A percentile compares a stretch with the other conserved stretches of the same genome.
Evolutionary conservation across 2,113 vertebrate genomes (phyloP).

Genomic region (Pyrgilauda ruficollis): DNA sequence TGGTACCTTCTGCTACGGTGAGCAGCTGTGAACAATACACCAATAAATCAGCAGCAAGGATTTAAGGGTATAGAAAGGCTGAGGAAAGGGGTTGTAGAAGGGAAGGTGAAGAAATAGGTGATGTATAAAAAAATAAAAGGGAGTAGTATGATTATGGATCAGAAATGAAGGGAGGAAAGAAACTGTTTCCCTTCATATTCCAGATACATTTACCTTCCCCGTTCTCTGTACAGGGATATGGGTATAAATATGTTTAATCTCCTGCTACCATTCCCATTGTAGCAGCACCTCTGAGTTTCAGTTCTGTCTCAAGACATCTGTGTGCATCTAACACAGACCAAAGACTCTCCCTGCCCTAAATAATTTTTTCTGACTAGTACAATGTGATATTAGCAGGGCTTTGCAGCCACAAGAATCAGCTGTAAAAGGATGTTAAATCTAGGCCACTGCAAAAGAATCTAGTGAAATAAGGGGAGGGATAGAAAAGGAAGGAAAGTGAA

Average conservation of each 20-base stretch:
- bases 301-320: background rate
- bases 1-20: background rate
- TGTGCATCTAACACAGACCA: background rate
- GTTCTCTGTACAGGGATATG: background rate
- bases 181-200: background rate
- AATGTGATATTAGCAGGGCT: conserved; percentile 3
- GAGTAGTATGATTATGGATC: background rate
- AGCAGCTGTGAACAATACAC: background rate
- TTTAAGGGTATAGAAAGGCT: background rate
- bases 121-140: background rate
- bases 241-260: background rate
- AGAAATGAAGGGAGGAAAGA: background rate
- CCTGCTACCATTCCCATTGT: background rate
- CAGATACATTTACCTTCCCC: background rate
- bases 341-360: conserved; percentile 26
- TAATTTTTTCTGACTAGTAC: conserved; percentile 7
- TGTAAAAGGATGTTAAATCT: conserved; percentile 41
- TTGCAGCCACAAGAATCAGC: conserved; percentile 31
- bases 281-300: background rate
- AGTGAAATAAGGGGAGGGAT: background rate
- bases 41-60: background rate
- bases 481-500: background rate
- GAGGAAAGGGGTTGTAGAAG: background rate
- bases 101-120: background rate
- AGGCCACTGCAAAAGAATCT: conserved; percentile 37